Conservation (phyloP, 2,797 vertebrate species). For the Eospalax fontanierii region DNA sequence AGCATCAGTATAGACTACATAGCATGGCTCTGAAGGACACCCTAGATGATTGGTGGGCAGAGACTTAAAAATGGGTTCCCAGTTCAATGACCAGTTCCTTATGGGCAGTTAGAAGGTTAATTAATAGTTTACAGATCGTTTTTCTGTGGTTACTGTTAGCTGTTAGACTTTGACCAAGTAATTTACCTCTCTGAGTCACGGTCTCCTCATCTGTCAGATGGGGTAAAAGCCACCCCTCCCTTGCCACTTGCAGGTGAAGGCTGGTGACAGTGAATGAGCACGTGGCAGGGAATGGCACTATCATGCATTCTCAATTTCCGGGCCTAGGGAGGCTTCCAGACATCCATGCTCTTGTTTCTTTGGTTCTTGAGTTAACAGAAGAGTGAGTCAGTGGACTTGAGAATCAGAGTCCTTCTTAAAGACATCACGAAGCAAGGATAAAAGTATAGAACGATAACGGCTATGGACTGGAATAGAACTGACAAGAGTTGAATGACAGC, state of each 20-base stretch:
- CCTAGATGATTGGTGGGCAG: neutral
- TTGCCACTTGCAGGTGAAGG: neutral
- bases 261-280: neutral
- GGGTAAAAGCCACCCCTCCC: neutral
- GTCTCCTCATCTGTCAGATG: conserved; percentile 8
- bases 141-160: neutral
- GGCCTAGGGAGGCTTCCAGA: no score
- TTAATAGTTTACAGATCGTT: conserved; percentile 62
- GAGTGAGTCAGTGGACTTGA: neutral
- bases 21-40: neutral
- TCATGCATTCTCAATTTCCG: neutral
- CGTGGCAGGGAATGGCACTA: no score
- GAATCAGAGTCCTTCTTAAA: neutral
- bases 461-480: neutral
- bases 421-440: neutral
- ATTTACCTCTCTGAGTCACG: conserved; percentile 48
- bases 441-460: neutral
- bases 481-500: neutral
- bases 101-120: conserved; percentile 44
- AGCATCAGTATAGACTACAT: neutral
- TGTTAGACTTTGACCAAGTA: conserved; percentile 56
- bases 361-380: neutral
- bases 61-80: neutral
- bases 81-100: neutral
- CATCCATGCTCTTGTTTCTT: neutral